Evolutionary conservation across 2,888 invertebrate genomes (phyloP), one percentile per base, ranked within the genome.

Genomic region (Oligia latruncula): DNA sequence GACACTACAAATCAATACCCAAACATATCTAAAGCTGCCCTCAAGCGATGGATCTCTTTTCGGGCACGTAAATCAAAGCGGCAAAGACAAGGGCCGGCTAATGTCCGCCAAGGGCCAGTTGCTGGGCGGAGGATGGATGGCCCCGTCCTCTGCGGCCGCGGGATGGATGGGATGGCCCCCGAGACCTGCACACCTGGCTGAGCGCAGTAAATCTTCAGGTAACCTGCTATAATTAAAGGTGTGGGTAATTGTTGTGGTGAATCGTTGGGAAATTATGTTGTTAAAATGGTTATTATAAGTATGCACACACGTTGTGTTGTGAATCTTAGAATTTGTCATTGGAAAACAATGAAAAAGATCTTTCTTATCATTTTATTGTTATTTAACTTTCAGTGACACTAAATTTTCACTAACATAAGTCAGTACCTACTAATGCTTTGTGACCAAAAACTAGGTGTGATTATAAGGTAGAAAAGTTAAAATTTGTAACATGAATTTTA

Each of bases 31-130:
- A 87, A 89, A 85, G 87, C 87, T 89, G 86, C 91, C 93, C 91
- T 86, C 87, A 85, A 92, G 95, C 95, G 91, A 95, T 95, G 93
- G 95, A 95, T 95, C 93, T 95, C 91, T 91, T 90, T 90, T 88
- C 88, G 91, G 91, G 89, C 91, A 91, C 91, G 95, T 95, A 96
- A 96, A 96, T 96, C 96, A 96, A 95, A 95, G 94, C 87, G 92
- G 90, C 91, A 92, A 94, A 93, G 94, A 94, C 94, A 92, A 93
- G 94, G 95, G 94, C 93, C 91, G 94, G 94, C 89, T 94, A 94
- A 95, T 93, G 94, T 91, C 88, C 90, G 92, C 91, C 91, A 84
- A 89, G 93, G 91, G 90, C 86, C 89, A 87, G 85, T 86, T 85
- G 83, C 82, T 87, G 85, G 87, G 83, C 89, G 87, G 86, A 89